Percentiles rank a stretch among this genome's conserved stretches.
phyloP scores from a whole-genome alignment of 2,113 vertebrate species.

The Hemicordylus capensis region DNA sequence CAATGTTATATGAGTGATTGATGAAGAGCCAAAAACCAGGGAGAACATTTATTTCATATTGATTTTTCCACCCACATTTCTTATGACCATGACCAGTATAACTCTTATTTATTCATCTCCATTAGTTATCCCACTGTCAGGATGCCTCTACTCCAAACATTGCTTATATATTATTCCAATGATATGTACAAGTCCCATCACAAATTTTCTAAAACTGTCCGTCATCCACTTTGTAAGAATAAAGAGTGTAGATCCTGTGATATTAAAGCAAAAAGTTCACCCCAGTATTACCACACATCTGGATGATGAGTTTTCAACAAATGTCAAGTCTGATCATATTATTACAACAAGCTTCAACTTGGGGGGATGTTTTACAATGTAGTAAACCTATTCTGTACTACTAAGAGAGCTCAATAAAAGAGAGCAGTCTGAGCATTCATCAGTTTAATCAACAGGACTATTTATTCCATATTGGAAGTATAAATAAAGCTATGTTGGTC shows the following conservation, averaged over 20 bases:
- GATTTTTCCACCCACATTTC: neutral
- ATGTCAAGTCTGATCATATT: neutral
- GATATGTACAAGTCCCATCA: neutral
- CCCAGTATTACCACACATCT: neutral
- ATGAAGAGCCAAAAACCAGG: slow-evolving; percentile 13
- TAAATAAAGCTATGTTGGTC: neutral
- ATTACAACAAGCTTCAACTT: neutral
- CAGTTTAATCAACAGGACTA: neutral
- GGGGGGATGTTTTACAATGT: neutral
- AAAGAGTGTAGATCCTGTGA: neutral
- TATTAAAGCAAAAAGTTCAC: neutral
- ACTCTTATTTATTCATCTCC: neutral
- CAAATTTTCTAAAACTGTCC: neutral
- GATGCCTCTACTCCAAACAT: slow-evolving; percentile 5
- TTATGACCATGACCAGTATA: neutral
- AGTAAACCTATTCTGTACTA: neutral
- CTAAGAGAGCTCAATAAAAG: neutral
- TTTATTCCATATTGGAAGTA: neutral
- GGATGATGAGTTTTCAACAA: neutral
- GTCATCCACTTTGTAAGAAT: neutral
- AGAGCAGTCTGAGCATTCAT: neutral
- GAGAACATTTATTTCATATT: slow-evolving; percentile 28
- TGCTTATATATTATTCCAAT: neutral
- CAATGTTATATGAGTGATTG: slow-evolving; percentile 37
- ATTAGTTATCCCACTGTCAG: slow-evolving; percentile 4